Evolutionary conservation across 2,888 invertebrate genomes (phyloP), one percentile per base, ranked within the genome.

Genomic region (Eledona agricola): DNA sequence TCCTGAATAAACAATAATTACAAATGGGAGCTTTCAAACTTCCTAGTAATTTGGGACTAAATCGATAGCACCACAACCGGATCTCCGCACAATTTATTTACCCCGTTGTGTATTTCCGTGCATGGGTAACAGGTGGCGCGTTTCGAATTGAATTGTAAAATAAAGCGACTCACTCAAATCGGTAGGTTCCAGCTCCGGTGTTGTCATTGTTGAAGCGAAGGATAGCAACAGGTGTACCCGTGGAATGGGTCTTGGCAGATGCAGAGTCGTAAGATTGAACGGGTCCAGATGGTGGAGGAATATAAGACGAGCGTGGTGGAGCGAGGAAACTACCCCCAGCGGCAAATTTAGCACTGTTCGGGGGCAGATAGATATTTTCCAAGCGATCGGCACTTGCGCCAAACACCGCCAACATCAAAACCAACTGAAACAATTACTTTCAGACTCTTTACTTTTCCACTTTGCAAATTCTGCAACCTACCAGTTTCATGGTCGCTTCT

Each of bases 331-430:
- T 78, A 32, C 66, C 73, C 1, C 80, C 80, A 0, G 82, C 83
- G 3, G 80, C 76, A 0, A 79, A 77, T 4, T 75, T 72, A 0
- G 77, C 77, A 3, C 78, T 77, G 46, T 78, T 72, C 2, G 83
- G 81, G 1, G 84, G 84, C 0, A 83, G 75, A 67, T 82, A 81
- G 5, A 78, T 78, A 25, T 80, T 80, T 29, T 83, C 83, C 35
- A 84, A 71, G n/a, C 79, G 77, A 2, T 80, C 84, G 1, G 80
- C 79, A 4, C 73, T 49, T 13, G 72, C 57, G 1, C 72, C 74
- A 50, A 78, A 62, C 11, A 74, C 61, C 37, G 11, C 28, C n/a
- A 29, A 11, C 20, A 37, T 29, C 31, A 42, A 29, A 20, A 10
- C 31, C 15, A 42, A 10, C 42, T 42, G 15, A 10, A 40, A 29